Evolutionary conservation across 2,113 vertebrate species (phyloP).

Genomic region (Isichthys henryi): DNA sequence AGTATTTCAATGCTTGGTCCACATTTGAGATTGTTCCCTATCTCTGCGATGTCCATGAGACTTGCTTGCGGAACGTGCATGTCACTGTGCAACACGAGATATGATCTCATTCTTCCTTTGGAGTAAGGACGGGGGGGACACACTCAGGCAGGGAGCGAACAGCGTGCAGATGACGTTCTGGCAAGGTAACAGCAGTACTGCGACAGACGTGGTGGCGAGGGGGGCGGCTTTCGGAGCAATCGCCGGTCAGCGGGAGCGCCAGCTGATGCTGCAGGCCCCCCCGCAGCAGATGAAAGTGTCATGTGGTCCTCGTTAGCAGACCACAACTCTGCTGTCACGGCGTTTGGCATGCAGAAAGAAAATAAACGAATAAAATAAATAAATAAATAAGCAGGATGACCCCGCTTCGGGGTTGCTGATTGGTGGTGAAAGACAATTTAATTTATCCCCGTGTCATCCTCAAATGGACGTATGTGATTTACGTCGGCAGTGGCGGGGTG

Average conservation of each 20-base stretch:
- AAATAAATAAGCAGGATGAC: constrained; percentile 14
- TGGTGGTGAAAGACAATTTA: constrained; percentile 50
- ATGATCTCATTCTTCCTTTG: neutral
- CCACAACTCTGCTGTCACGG: constrained; percentile 51
- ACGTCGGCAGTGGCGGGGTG: constrained; percentile 28
- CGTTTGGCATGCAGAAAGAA: constrained; percentile 34
- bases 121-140: neutral
- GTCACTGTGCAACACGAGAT: neutral
- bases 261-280: constrained; percentile 53
- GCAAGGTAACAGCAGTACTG: neutral
- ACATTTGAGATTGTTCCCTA: neutral
- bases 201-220: neutral
- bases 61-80: neutral
- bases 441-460: constrained; percentile 39
- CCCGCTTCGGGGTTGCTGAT: constrained; percentile 51
- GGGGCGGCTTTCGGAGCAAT: neutral
- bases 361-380: constrained; percentile 1
- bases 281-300: constrained; percentile 35
- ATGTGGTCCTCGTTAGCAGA: constrained; percentile 53
- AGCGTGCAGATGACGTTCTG: neutral
- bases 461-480: constrained; percentile 47
- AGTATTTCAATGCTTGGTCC: neutral
- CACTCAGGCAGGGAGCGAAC: neutral
- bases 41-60: neutral
- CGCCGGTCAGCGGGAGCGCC: constrained; percentile 22